phyloP scores from a whole-genome alignment of 37 sponge, comb jelly and placozoan genomes.

The Geodia barretti region DNA sequence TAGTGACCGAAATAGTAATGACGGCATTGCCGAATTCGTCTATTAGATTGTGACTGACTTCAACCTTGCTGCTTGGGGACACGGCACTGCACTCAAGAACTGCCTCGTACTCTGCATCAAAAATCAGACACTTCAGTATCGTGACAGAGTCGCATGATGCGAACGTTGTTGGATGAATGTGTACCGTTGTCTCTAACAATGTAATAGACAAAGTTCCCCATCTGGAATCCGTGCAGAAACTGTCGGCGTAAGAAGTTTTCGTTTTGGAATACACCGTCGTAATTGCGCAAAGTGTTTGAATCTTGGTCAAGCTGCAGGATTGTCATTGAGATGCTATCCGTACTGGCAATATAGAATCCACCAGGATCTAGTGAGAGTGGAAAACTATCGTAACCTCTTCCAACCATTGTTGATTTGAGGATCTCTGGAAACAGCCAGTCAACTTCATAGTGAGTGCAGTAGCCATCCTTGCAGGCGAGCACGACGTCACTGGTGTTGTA shows the following conservation, averaged over 20 bases:
- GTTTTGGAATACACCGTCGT: not conserved
- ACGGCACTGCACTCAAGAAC: not conserved
- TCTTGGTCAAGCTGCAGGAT: not conserved
- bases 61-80: not conserved
- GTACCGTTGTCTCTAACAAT: slow-evolving; percentile 2
- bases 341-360: not conserved
- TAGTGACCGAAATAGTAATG: not conserved
- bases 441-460: not conserved
- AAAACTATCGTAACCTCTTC: not conserved
- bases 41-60: not conserved
- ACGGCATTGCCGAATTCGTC: not conserved
- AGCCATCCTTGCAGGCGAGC: not conserved
- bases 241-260: not conserved
- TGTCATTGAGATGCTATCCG: not conserved
- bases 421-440: not conserved
- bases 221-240: not conserved
- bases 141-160: not conserved
- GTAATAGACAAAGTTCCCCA: slow-evolving; percentile 6
- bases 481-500: not conserved
- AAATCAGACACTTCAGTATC: not conserved
- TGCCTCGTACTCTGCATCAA: not conserved
- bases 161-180: not conserved
- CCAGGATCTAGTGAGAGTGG: not conserved
- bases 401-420: not conserved
- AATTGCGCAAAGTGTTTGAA: not conserved